phyloP scores from a whole-genome alignment of 2,888 invertebrate species.

The Netelia fuscicornis region DNA sequence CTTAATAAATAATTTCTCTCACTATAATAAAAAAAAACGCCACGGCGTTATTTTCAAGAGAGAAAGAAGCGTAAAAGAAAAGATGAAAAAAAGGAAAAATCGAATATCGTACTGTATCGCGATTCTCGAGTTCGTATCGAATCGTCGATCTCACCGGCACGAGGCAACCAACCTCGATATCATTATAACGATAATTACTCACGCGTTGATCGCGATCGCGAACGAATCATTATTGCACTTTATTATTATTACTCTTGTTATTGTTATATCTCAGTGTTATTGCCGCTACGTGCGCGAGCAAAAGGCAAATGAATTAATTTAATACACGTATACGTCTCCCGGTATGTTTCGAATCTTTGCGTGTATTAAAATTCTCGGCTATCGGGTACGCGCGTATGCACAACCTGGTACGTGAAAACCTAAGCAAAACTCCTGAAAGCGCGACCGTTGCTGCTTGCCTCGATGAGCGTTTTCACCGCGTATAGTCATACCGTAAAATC shows the following conservation, averaged over 20 bases:
- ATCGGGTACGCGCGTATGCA: slow-evolving; percentile 22
- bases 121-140: slow-evolving; percentile 22
- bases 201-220: slow-evolving; percentile 58
- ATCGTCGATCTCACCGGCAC: slow-evolving; percentile 33
- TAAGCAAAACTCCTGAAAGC: slow-evolving; percentile 77
- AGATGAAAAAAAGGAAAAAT: neutral
- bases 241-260: slow-evolving; percentile 36
- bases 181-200: slow-evolving; percentile 67
- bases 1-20: neutral
- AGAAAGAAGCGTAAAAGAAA: neutral
- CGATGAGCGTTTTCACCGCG: slow-evolving; percentile 70
- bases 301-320: slow-evolving; percentile 53
- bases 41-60: neutral
- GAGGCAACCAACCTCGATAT: slow-evolving; percentile 44
- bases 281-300: neutral
- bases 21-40: neutral
- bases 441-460: slow-evolving; percentile 74
- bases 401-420: slow-evolving; percentile 24
- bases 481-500: slow-evolving; percentile 72
- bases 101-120: slow-evolving; percentile 24
- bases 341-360: slow-evolving; percentile 15
- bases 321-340: slow-evolving; percentile 28
- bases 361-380: neutral
- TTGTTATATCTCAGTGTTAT: slow-evolving; percentile 22
- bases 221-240: slow-evolving; percentile 26